Conservation (phyloP, 2,888 invertebrate species). For the Nomada hirtipes region DNA sequence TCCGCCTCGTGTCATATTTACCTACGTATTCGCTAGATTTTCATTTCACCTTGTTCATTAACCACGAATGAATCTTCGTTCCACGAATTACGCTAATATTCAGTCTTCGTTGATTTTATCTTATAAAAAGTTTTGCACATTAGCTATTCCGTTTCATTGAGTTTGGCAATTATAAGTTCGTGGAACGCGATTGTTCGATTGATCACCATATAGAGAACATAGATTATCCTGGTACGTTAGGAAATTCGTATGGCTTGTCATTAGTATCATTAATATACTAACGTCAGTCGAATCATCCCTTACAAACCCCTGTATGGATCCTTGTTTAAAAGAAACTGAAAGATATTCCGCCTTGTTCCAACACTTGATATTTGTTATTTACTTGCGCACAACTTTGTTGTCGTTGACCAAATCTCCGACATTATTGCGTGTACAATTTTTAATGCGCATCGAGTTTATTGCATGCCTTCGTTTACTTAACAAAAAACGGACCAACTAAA, state of each 20-base stretch:
- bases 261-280: constrained; percentile 66
- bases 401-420: constrained; percentile 50
- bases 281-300: constrained; percentile 58
- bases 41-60: constrained; percentile 37
- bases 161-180: constrained; percentile 8
- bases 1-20: constrained; percentile 72
- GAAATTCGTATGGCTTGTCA: constrained; percentile 71
- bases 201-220: constrained; percentile 59
- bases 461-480: constrained; percentile 58
- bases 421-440: constrained; percentile 54
- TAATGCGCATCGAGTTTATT: constrained; percentile 57
- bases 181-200: constrained; percentile 34
- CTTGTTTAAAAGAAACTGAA: neutral
- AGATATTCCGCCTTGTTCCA: constrained; percentile 10
- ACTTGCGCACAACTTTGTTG: constrained; percentile 37
- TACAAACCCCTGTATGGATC: constrained; percentile 30
- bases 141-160: constrained; percentile 17
- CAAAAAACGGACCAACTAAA: constrained; percentile 56
- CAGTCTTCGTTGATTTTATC: neutral
- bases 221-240: constrained; percentile 57
- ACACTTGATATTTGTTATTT: constrained; percentile 28
- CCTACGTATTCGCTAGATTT: constrained; percentile 43
- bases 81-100: constrained; percentile 20
- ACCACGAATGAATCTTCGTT: constrained; percentile 26
- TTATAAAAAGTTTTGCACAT: neutral